Evolutionary conservation across 2,888 invertebrate genomes (phyloP).

Genomic region (Acanthococcus lagerstroemiae): DNA sequence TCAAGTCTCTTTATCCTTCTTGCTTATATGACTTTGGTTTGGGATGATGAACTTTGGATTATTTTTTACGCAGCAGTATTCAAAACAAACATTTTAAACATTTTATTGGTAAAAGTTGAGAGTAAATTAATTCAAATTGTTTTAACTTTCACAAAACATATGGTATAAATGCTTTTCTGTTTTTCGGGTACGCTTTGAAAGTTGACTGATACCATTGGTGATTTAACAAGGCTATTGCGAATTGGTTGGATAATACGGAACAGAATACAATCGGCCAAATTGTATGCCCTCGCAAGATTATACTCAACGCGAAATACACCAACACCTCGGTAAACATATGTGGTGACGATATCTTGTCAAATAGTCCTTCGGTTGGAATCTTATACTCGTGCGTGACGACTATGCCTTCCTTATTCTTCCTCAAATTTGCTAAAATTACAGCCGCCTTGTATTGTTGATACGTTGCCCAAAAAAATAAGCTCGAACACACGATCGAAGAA

Average conservation of each 20-base stretch:
- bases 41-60: no score
- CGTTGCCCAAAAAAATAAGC: conserved; percentile 61
- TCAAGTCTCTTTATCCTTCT: no score
- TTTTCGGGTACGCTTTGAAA: conserved; percentile 66
- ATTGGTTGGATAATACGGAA: conserved; percentile 59
- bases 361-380: conserved; percentile 67
- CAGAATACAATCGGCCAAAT: conserved; percentile 61
- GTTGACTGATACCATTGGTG: conserved; percentile 73
- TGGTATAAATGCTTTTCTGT: conserved; percentile 66
- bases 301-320: conserved; percentile 55
- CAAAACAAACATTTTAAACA: no score
- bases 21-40: no score
- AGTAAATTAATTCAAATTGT: no score
- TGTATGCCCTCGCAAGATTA: conserved; percentile 56
- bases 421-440: conserved; percentile 62
- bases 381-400: conserved; percentile 60
- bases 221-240: conserved; percentile 58
- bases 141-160: conserved; percentile 55
- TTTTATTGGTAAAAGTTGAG: no score
- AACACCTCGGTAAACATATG: conserved; percentile 69
- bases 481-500: conserved; percentile 42
- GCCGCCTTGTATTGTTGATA: conserved; percentile 64
- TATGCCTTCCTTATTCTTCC: conserved; percentile 59
- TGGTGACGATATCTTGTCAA: conserved; percentile 69
- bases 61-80: no score